Base-by-base conservation (phyloP, 2,797 vertebrate genomes). In the Kryptopterus vitreolus region DNA sequence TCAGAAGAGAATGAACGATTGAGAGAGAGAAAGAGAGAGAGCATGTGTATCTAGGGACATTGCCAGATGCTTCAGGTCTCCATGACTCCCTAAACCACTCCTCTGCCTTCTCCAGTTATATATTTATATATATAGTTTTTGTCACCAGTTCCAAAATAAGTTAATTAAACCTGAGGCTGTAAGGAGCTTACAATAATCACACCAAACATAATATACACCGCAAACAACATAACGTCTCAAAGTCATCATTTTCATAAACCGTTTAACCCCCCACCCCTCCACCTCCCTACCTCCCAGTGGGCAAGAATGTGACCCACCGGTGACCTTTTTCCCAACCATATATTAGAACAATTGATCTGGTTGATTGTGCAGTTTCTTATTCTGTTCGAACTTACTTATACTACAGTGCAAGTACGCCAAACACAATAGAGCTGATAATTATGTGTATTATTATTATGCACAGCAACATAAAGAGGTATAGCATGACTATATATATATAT, bases 1-100 rank as follows among this genome's bases (percentile, higher is more conserved):
- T 85, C 33, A 79, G 79, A 79, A 78, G 69, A 33, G 69, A 52
- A 50, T 72, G 33, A 38, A 22, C 35, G 9, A 8, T 31, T 4
- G 70, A 26, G 53, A 52, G 48, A 52, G 48, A 63, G 71, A 38
- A n/a, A 29, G 29, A 7, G 50, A 31, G 48, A 31, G 46, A 82
- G 85, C 87, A 80, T 87, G 81, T 76, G 77, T 69, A 74, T 92
- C 89, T 89, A 92, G 92, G 90, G 91, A 92, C 87, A 80, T 87
- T 89, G 91, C 91, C 93, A 94, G 90, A 93, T 92, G 92, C 90
- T 92, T 91, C 88, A 86, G 89, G 92, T 94, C 92, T 90, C 92
- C 93, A 93, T 94, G 93, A 93, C 92, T 88, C 89, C 85, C 88
- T 86, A 86, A 89, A 89, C 90, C 89, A 91, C 89, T 84, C 88